Base-by-base conservation (phyloP, 1,140 invertebrate genomes). In the Lysiphlebus fabarum region DNA sequence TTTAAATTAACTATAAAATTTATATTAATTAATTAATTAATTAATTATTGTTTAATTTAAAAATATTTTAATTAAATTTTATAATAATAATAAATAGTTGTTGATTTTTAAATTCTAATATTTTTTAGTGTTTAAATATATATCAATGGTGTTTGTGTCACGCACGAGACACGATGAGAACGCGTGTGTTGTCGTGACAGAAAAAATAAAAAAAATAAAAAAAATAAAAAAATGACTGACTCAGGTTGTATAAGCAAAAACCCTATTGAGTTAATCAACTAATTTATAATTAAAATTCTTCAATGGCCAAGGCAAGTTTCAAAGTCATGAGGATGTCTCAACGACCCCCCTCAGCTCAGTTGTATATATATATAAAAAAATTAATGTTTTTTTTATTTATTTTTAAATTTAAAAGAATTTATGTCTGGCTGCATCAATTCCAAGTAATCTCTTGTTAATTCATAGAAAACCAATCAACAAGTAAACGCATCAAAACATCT, bases 231-330 rank as follows among this genome's bases (percentile, higher is more conserved):
- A 26, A 26, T 4, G 17, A 26, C 17, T 26, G 17, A 4, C 17
- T 26, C 17, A 26, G 17, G 17, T 26, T 26, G 17, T 26, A 26
- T 26, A 12, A 67, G 63, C 70, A 80, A 80, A 79, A 80, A 80
- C 75, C 69, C 71, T 80, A 78, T 78, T 80, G 78, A 80, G 77
- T 80, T 79, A 79, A 80, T 79, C 77, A 80, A 78, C 78, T 79
- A 80, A 79, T 80, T 80, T 80, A 80, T 80, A 79, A 80, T 80
- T 80, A 80, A 79, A 78, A 79, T 80, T 79, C 77, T 71, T 71
- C 65, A 70, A 69, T 69, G 68, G 53, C 64, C 65, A 66, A 64
- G 62, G 65, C 67, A 61, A 60, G 62, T 58, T 66, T 65, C 44
- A 36, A 45, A 41, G 34, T 10, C 33, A 45, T 37, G 43, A 38